Conservation (phyloP, 2,113 vertebrate species). For the Anoplopoma fimbria region DNA sequence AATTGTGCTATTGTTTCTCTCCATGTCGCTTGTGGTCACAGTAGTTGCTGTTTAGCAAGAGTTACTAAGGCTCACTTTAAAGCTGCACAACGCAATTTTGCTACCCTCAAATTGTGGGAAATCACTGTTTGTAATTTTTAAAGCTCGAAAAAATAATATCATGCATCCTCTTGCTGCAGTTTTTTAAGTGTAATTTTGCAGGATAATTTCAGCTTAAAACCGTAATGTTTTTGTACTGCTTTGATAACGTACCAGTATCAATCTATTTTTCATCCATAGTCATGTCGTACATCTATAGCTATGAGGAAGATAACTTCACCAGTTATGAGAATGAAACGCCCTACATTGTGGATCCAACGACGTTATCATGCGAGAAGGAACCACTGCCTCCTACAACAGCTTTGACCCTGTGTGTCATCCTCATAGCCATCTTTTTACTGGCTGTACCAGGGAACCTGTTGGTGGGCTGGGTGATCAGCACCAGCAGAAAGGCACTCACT, state of each 20-base stretch:
- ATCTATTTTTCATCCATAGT: conserved; percentile 24
- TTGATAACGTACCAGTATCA: not conserved
- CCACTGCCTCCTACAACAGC: not conserved
- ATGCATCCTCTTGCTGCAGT: not conserved
- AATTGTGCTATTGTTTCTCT: not conserved
- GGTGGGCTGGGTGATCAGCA: conserved; percentile 76
- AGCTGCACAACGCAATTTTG: not conserved
- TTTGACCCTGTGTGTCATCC: conserved; percentile 6
- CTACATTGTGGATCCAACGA: not conserved
- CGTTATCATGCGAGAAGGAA: rapidly evolving
- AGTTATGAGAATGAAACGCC: rapidly evolving
- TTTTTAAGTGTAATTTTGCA: not conserved
- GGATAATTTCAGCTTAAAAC: not conserved
- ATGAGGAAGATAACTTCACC: not conserved
- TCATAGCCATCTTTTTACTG: conserved; percentile 70
- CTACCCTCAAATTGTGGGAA: not conserved
- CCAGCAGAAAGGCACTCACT: conserved; percentile 50
- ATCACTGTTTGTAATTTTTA: not conserved
- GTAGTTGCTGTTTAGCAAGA: too few species aligned
- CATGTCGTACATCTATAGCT: rapidly evolving
- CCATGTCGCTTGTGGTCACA: too few species aligned
- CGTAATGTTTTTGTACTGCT: not conserved
- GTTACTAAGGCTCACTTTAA: too few species aligned
- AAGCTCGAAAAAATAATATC: not conserved
- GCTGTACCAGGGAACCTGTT: conserved; percentile 80